phyloP scores from a whole-genome alignment of 1,140 invertebrate genomes.

The Habropoda laboriosa region DNA sequence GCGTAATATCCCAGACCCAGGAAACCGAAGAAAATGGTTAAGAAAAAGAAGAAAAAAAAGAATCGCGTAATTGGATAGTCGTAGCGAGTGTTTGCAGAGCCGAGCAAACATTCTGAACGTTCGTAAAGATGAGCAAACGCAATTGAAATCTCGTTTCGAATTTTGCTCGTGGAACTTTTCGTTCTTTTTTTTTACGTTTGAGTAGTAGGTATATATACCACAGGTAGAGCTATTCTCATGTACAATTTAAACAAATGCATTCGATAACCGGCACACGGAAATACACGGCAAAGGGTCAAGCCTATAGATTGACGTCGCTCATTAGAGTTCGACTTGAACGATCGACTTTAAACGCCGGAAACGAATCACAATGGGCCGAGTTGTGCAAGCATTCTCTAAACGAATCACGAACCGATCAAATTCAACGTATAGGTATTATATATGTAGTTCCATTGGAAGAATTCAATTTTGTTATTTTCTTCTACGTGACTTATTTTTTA shows the following conservation, averaged over 20 bases:
- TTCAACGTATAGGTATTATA: neutral
- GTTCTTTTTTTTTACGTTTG: too few species aligned
- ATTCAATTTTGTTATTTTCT: too few species aligned
- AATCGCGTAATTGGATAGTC: constrained; percentile 1
- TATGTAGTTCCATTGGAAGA: too few species aligned
- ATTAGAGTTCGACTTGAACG: constrained; percentile 20
- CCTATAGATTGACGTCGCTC: neutral
- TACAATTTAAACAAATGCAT: too few species aligned
- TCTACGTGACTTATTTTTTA: too few species aligned
- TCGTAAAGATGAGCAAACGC: neutral
- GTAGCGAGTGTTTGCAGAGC: neutral
- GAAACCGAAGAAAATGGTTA: constrained; percentile 19
- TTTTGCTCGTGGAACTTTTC: neutral
- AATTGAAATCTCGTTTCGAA: neutral
- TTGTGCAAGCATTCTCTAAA: neutral
- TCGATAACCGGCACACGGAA: neutral
- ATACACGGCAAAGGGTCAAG: neutral
- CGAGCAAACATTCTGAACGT: constrained; percentile 2
- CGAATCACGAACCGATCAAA: neutral
- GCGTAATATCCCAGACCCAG: constrained; percentile 24
- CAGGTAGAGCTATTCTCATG: too few species aligned
- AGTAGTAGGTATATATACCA: too few species aligned
- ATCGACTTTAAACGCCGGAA: constrained; percentile 36
- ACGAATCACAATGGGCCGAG: constrained; percentile 5
- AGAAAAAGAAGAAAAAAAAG: neutral